These are phyloP conservation scores for Alaudala cheleensis DNA, from an alignment of 2,113 vertebrate species.

Conservation along the genomic window DNA sequence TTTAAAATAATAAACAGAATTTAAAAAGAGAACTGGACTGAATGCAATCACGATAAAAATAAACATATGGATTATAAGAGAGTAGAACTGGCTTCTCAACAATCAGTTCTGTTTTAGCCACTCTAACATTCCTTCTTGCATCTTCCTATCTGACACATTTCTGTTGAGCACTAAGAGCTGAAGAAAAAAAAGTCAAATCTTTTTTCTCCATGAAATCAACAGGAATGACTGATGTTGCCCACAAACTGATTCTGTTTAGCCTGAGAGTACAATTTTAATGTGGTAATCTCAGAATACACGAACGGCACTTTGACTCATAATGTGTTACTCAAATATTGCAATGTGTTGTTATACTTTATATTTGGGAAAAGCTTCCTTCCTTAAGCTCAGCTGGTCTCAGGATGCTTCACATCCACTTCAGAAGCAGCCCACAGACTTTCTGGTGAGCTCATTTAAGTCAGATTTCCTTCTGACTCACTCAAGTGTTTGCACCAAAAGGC, in stretches of 20 bases:
- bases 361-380: not conserved
- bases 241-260: not conserved
- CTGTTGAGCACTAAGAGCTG: not conserved
- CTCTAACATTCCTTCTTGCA: not conserved
- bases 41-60: not conserved
- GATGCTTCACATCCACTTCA: not conserved
- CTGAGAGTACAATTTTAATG: not conserved
- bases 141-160: not conserved
- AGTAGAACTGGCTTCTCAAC: not conserved
- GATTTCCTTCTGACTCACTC: not conserved
- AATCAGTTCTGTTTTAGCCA: not conserved
- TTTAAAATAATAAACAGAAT: not conserved
- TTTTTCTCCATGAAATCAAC: not conserved
- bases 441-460: not conserved
- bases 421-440: not conserved
- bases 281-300: not conserved
- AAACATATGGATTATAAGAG: not conserved
- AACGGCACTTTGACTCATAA: not conserved
- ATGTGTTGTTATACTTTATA: not conserved
- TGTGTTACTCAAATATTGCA: conserved; percentile 8
- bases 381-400: not conserved
- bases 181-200: not conserved
- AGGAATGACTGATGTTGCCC: not conserved
- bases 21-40: not conserved
- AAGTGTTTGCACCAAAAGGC: not conserved